phyloP scores from a whole-genome alignment of 1,140 invertebrate species.

The Drosophila biarmipes region DNA sequence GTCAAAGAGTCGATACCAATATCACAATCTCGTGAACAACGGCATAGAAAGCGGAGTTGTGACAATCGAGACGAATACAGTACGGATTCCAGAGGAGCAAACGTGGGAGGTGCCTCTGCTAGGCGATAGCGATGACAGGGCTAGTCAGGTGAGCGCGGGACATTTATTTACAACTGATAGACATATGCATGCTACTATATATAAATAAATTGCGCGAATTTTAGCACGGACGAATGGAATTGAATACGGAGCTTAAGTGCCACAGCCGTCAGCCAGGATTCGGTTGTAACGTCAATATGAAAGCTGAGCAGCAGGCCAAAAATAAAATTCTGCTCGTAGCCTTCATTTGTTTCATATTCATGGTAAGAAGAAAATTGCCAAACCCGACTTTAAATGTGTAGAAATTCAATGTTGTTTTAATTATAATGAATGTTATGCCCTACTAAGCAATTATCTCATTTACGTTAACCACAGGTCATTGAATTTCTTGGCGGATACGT shows the following conservation, averaged over 20 bases:
- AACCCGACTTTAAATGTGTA: not conserved
- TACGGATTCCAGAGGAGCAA: constrained; percentile 56
- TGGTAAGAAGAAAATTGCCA: constrained; percentile 85
- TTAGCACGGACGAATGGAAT: constrained; percentile 42
- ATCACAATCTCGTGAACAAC: constrained; percentile 24
- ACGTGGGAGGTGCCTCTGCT: constrained; percentile 76
- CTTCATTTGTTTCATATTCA: constrained; percentile 87
- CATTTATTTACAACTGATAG: constrained; percentile 51
- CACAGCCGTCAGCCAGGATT: constrained; percentile 66
- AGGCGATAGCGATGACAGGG: constrained; percentile 36
- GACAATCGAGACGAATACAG: constrained; percentile 1
- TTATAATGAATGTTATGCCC: constrained; percentile 64
- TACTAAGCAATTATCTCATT: constrained; percentile 15
- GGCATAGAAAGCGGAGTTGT: constrained; percentile 7
- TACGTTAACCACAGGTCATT: constrained; percentile 85
- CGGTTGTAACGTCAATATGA: constrained; percentile 82
- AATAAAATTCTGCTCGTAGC: constrained; percentile 87
- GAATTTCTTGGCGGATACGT: constrained; percentile 91
- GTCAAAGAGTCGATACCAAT: constrained; percentile 46
- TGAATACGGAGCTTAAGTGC: constrained; percentile 32
- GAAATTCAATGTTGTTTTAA: constrained; percentile 45
- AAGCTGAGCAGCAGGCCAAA: constrained; percentile 85
- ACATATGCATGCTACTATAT: constrained; percentile 39
- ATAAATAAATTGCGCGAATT: constrained; percentile 59
- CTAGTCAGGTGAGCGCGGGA: constrained; percentile 41